Percentiles rank a stretch among this genome's conserved stretches.
These are phyloP conservation scores for Alaudala cheleensis DNA, from an alignment of 2,113 vertebrate species.

Conservation along the genomic window DNA sequence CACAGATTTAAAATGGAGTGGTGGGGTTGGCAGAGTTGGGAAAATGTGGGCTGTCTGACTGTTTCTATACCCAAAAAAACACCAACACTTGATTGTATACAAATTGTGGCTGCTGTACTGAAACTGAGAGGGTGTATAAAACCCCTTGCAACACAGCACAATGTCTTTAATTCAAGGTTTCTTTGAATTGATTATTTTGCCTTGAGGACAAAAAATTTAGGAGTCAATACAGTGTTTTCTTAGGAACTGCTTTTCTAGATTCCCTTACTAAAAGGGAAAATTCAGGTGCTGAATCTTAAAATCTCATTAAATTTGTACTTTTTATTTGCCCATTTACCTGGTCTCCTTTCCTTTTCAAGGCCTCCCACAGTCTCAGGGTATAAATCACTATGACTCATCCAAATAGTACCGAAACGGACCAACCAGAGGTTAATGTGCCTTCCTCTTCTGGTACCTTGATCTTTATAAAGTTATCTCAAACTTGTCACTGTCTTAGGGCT, in stretches of 20 bases:
- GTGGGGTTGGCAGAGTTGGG: not conserved
- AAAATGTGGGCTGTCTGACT: not conserved
- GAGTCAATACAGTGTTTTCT: not conserved
- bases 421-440: slow-evolving; percentile 65
- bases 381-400: slow-evolving; percentile 33
- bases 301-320: slow-evolving; percentile 44
- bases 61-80: not conserved
- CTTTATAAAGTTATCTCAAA: slow-evolving; percentile 37
- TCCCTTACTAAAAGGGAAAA: not conserved
- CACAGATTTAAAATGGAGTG: not conserved
- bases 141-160: not conserved
- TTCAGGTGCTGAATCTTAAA: slow-evolving; percentile 42
- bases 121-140: not conserved
- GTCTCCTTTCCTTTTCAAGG: not conserved
- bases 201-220: not conserved
- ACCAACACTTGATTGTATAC: not conserved
- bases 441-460: slow-evolving; percentile 59
- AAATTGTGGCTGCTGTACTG: not conserved
- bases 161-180: not conserved
- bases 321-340: not conserved
- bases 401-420: slow-evolving; percentile 2
- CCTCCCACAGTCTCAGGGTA: slow-evolving; percentile 60
- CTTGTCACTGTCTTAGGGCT: not conserved
- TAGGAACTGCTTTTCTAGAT: slow-evolving; percentile 4
- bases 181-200: not conserved